Evolutionary conservation across 2,797 vertebrate species (phyloP), one percentile per base, ranked within the genome.

Genomic region (Hydrophis major): DNA sequence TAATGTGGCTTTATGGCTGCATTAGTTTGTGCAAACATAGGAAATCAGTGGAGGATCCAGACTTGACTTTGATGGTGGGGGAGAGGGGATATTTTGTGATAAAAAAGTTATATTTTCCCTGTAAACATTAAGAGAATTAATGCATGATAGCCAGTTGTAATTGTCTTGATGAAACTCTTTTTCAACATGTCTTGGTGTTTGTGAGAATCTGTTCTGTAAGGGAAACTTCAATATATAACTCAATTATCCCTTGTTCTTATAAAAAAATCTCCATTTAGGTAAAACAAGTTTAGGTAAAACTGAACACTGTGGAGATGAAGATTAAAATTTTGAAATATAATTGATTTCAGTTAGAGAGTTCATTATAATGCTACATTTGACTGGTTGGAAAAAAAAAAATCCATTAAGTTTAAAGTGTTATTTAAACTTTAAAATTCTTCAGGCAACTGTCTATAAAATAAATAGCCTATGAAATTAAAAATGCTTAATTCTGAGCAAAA

Each of bases 1-100:
- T 95, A 94, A 96, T 94, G 95, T 98, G 98, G 97, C 97, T 98
- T 97, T 97, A 97, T 98, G 91, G 97, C 98, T 98, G 97, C 96
- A 97, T 88, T 94, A 92, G 94, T 96, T 96, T 97, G 97, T 98
- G 97, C 96, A 95, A 97, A 93, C 94, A 94, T 63, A 95, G 95
- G 96, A 96, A 96, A 96, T 97, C 96, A 95, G 96, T 96, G 95
- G 93, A 93, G 95, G 91, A 95, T 94, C 93, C 93, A 94, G 94
- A 92, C 92, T 91, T 94, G 92, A 92, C 93, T 18, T 42, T 92
- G 94, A 91, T 88, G 78, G 56, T 93, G 90, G 92, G 87, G 90
- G 88, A 88, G 94, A 87, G 90, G 92, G 91, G 69, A 50, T 87
- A 63, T 50, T 94, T 87, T 50, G n/a, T 93, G 66, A 28, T 91